These are phyloP conservation scores for Solen grandis DNA, from an alignment of 1,140 invertebrate species.

Conservation along the genomic window DNA sequence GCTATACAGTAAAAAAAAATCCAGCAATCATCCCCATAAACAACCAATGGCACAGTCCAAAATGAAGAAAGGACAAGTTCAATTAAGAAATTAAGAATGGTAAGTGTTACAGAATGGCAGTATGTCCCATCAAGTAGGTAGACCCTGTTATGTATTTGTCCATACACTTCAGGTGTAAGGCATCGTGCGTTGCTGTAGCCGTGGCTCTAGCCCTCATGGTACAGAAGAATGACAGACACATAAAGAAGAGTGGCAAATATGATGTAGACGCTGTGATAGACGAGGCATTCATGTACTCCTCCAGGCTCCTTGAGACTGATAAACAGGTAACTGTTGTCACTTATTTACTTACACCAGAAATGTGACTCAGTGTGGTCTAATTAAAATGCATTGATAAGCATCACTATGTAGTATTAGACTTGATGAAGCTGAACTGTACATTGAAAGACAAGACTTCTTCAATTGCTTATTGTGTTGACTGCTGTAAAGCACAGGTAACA, in stretches of 20 bases:
- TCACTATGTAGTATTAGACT: not conserved
- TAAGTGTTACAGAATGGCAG: too few relatives aligned
- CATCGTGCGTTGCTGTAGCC: conserved; percentile 76
- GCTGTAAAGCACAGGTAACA: too few relatives aligned
- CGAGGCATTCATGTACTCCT: conserved; percentile 71
- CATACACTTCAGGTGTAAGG: conserved; percentile 74
- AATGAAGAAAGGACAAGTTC: too few relatives aligned
- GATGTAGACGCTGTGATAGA: conserved; percentile 71
- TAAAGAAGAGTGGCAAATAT: conserved; percentile 73
- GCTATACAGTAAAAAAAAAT: too few relatives aligned
- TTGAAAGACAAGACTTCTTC: too few relatives aligned
- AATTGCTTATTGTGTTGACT: too few relatives aligned
- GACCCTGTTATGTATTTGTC: too few relatives aligned
- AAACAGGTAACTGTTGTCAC: conserved; percentile 63
- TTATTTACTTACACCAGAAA: not conserved
- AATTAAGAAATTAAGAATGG: too few relatives aligned
- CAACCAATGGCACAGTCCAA: too few relatives aligned
- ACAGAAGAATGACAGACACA: conserved; percentile 71
- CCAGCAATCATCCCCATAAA: too few relatives aligned
- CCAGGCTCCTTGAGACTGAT: conserved; percentile 64
- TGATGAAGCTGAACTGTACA: too few relatives aligned
- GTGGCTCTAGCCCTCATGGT: conserved; percentile 74
- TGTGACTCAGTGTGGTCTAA: not conserved
- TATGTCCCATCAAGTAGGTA: too few relatives aligned
- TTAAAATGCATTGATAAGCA: not conserved